Conservation (phyloP, 2,113 vertebrate species). For the Pundamilia nyererei region DNA sequence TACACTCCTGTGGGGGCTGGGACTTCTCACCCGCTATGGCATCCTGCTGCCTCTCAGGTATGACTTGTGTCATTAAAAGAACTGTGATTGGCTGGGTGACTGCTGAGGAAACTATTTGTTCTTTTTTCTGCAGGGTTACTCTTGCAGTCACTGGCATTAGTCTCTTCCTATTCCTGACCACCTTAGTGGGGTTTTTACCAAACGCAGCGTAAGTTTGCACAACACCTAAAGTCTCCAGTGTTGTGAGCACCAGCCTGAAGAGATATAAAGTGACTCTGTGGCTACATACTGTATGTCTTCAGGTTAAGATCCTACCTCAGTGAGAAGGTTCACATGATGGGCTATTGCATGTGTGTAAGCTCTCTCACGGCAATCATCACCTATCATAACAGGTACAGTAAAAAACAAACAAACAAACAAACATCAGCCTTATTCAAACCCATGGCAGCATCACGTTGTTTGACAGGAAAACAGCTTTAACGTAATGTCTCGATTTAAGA, state of each 20-base stretch:
- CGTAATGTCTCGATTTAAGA: not conserved
- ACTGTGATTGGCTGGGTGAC: not conserved
- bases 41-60: constrained; percentile 88
- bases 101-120: not conserved
- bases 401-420: accelerated
- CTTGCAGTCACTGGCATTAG: constrained; percentile 84
- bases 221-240: not conserved
- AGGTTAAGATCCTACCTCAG: constrained; percentile 86
- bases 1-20: constrained; percentile 82
- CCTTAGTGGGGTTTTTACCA: constrained; percentile 83
- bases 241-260: not conserved
- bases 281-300: constrained; percentile 1
- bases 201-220: constrained; percentile 53
- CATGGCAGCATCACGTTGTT: not conserved
- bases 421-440: not conserved
- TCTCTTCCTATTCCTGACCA: constrained; percentile 81
- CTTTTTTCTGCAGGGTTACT: constrained; percentile 74
- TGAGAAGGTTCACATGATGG: constrained; percentile 85
- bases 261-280: not conserved
- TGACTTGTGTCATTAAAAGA: not conserved
- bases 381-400: constrained; percentile 84
- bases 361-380: constrained; percentile 90
- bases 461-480: not conserved
- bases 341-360: constrained; percentile 86
- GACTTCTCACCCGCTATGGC: constrained; percentile 84